Evolutionary conservation across 1,140 invertebrate species (phyloP).

Genomic region (Hyles euphorbiae): DNA sequence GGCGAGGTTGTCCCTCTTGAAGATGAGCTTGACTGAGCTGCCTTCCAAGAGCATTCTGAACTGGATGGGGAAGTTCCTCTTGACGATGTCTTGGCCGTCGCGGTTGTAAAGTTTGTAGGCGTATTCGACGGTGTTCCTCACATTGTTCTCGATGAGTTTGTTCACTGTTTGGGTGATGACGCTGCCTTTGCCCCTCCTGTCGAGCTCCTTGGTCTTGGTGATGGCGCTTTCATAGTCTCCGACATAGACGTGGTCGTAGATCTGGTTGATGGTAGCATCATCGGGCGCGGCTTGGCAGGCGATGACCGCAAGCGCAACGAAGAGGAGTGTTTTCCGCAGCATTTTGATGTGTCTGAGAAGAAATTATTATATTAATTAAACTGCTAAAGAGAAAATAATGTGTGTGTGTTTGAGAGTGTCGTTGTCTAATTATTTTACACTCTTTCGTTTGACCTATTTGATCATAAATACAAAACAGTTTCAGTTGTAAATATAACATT

Average conservation of each 20-base stretch:
- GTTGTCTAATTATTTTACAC: too few species aligned
- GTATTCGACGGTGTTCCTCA: conserved; percentile 2
- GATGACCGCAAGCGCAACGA: neutral
- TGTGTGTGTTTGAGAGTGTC: too few species aligned
- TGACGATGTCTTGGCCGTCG: neutral
- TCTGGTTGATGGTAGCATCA: neutral
- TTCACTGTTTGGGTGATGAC: conserved; percentile 1
- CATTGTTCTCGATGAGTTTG: neutral
- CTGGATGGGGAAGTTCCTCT: conserved; percentile 3
- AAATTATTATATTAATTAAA: too few species aligned
- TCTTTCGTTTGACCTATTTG: too few species aligned
- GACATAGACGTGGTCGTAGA: neutral
- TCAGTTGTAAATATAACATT: too few species aligned
- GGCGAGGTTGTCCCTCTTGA: conserved; percentile 1
- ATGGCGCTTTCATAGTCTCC: conserved; percentile 1
- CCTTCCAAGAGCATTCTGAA: conserved; percentile 1
- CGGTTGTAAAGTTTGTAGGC: conserved; percentile 1
- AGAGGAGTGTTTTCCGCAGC: too few species aligned
- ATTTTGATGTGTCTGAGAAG: too few species aligned
- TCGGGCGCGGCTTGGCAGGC: neutral
- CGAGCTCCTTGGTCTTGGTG: neutral
- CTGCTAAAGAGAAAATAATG: too few species aligned
- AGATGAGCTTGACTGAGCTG: neutral
- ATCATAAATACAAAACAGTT: too few species aligned
- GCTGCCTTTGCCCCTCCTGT: neutral